Conservation (phyloP, 1,140 invertebrate species). For the Araneus ventricosus region DNA sequence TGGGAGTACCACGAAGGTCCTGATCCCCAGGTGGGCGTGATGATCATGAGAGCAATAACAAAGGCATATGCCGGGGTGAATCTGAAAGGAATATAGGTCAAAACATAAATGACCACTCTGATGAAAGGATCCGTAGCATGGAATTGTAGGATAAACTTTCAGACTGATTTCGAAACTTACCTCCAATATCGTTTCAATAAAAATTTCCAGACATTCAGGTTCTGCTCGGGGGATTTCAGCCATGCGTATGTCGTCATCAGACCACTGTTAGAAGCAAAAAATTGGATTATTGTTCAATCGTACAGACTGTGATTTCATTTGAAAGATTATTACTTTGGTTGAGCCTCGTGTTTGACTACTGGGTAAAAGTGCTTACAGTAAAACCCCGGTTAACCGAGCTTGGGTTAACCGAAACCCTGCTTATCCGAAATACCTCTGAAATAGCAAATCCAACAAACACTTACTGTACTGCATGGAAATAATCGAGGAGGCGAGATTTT, state of each 20-base stretch:
- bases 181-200: slow-evolving; percentile 46
- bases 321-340: too few relatives aligned
- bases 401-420: too few relatives aligned
- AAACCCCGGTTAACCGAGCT: too few relatives aligned
- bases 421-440: too few relatives aligned
- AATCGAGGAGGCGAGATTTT: too few relatives aligned
- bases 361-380: too few relatives aligned
- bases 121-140: too few relatives aligned
- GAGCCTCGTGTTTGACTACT: too few relatives aligned
- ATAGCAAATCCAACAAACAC: too few relatives aligned
- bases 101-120: too few relatives aligned
- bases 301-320: neutral
- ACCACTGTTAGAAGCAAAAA: slow-evolving; percentile 27
- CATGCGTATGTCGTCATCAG: slow-evolving; percentile 48
- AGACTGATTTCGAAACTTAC: neutral
- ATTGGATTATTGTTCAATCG: neutral
- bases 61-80: slow-evolving; percentile 55
- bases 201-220: slow-evolving; percentile 29
- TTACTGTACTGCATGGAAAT: too few relatives aligned
- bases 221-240: slow-evolving; percentile 45
- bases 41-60: slow-evolving; percentile 26
- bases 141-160: neutral
- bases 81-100: neutral
- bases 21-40: slow-evolving; percentile 64
- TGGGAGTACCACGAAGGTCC: slow-evolving; percentile 52